phyloP scores from a whole-genome alignment of 2,888 invertebrate species.

The Yponomeuta plumbellus region DNA sequence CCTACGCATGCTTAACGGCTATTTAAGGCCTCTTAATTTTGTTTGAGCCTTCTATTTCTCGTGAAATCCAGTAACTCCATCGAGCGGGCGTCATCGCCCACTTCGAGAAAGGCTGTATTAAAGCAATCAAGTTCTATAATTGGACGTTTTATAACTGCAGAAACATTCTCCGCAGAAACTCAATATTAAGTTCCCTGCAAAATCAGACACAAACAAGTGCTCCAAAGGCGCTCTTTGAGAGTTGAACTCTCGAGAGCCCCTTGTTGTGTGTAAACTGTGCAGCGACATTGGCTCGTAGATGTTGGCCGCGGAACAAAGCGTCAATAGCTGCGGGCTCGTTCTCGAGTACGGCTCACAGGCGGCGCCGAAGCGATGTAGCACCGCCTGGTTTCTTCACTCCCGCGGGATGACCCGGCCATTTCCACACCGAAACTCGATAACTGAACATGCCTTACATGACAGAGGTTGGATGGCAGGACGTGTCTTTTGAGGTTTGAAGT shows the following conservation, averaged over 20 bases:
- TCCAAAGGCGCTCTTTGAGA: background rate
- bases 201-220: slow-evolving; percentile 10
- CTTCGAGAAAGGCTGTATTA: background rate
- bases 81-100: too few species aligned
- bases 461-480: slow-evolving; percentile 14
- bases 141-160: background rate
- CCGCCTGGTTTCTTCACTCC: background rate
- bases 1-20: too few species aligned
- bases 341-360: background rate
- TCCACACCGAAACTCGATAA: slow-evolving; percentile 25
- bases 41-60: too few species aligned
- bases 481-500: slow-evolving; percentile 16
- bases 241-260: slow-evolving; percentile 10
- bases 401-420: slow-evolving; percentile 14
- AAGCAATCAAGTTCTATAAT: background rate
- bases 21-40: too few species aligned
- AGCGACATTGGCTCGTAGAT: slow-evolving; percentile 1
- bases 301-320: slow-evolving; percentile 15
- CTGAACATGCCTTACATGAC: slow-evolving; percentile 27
- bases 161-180: background rate
- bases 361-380: background rate
- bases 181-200: background rate
- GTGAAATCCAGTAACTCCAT: too few species aligned
- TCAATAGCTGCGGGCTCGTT: slow-evolving; percentile 12
- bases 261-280: slow-evolving; percentile 16